phyloP scores from a whole-genome alignment of 2,888 invertebrate genomes.

The Scotopteryx bipunctaria region DNA sequence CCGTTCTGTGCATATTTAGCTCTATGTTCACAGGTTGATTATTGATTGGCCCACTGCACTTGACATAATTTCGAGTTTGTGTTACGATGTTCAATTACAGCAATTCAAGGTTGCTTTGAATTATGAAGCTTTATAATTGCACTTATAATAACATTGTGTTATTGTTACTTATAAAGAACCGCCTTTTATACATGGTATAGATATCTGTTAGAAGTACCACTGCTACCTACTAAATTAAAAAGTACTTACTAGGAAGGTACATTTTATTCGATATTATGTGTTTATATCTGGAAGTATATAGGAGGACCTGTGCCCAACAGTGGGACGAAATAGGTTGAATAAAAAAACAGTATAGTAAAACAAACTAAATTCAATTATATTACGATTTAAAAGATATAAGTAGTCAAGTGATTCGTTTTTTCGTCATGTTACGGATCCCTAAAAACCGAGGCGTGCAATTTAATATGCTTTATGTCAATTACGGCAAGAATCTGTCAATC shows the following conservation, averaged over 20 bases:
- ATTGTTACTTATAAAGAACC: neutral
- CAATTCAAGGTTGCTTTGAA: conserved; percentile 9
- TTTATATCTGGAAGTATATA: too few species aligned
- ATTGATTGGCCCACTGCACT: conserved; percentile 52
- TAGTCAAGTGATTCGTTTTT: conserved; percentile 6
- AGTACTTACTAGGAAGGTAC: too few species aligned
- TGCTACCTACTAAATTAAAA: too few species aligned
- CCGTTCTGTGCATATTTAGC: conserved; percentile 3
- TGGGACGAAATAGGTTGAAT: too few species aligned
- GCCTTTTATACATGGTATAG: too few species aligned
- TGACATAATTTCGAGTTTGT: conserved; percentile 45
- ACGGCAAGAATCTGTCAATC: conserved; percentile 74
- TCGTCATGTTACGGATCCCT: neutral
- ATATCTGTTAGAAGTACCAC: too few species aligned
- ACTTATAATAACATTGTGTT: neutral
- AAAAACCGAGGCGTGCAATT: conserved; percentile 51
- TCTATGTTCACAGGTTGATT: conserved; percentile 20
- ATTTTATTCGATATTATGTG: too few species aligned
- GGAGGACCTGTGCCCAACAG: too few species aligned
- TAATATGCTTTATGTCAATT: conserved; percentile 70
- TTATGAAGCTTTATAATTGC: neutral
- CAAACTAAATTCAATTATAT: too few species aligned
- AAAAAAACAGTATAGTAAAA: too few species aligned
- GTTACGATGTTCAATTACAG: conserved; percentile 21
- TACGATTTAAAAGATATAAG: neutral